Conservation (phyloP, 1,140 invertebrate species). For the Penaeus japonicus region DNA sequence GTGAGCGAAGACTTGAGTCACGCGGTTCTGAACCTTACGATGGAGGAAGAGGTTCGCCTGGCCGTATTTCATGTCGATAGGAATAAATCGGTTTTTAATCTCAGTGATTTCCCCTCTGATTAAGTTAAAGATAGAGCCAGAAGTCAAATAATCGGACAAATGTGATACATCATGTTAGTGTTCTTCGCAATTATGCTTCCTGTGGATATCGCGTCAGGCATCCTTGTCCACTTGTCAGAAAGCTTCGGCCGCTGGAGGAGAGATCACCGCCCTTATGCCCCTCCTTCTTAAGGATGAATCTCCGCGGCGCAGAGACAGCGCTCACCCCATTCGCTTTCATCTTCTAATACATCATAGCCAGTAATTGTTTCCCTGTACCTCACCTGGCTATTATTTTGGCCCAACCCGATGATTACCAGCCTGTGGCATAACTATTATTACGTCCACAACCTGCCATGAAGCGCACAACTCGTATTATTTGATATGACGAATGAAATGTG, state of each 20-base stretch:
- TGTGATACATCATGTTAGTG: slow-evolving; percentile 44
- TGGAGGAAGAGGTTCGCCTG: background rate
- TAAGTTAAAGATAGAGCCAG: slow-evolving; percentile 51
- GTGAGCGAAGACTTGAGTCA: background rate
- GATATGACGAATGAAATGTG: slow-evolving; percentile 55
- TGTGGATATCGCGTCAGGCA: slow-evolving; percentile 16
- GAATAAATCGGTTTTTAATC: slow-evolving; percentile 46
- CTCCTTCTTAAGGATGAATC: background rate
- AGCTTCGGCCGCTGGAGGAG: background rate
- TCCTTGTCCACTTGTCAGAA: slow-evolving; percentile 11
- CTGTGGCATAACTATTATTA: slow-evolving; percentile 44
- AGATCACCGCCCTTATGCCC: background rate
- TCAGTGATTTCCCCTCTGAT: slow-evolving; percentile 41
- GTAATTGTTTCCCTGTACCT: slow-evolving; percentile 45
- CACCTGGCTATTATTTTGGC: slow-evolving; percentile 39
- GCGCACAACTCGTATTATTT: slow-evolving; percentile 49
- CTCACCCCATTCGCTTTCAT: background rate
- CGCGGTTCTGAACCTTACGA: background rate
- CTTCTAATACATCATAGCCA: slow-evolving; percentile 46
- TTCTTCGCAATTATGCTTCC: slow-evolving; percentile 51
- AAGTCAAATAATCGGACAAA: slow-evolving; percentile 54
- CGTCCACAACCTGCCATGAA: slow-evolving; percentile 47
- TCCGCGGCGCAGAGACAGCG: background rate
- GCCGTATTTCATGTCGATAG: slow-evolving; percentile 34
- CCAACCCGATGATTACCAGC: slow-evolving; percentile 30